These are phyloP conservation scores for Andrena fulva DNA, from an alignment of 2,888 invertebrate species.

Conservation along the genomic window DNA sequence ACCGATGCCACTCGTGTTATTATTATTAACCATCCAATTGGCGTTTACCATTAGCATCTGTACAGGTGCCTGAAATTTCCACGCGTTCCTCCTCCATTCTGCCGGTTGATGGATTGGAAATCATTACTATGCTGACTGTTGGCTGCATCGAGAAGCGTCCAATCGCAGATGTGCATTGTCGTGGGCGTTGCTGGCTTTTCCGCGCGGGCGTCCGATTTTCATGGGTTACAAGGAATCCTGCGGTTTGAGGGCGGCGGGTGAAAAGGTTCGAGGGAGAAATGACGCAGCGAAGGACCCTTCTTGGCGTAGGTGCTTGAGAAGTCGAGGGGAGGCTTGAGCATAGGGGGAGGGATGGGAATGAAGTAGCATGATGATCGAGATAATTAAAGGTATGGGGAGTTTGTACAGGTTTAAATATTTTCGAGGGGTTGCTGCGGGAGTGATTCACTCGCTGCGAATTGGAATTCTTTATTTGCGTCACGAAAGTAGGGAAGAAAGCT, in stretches of 20 bases:
- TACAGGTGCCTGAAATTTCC: constrained; percentile 28
- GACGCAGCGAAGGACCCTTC: constrained; percentile 55
- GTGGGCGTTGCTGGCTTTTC: neutral
- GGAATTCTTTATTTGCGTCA: neutral
- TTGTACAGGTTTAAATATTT: constrained; percentile 12
- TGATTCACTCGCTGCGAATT: neutral
- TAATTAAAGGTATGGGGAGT: constrained; percentile 21
- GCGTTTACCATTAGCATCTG: constrained; percentile 56
- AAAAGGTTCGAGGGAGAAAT: constrained; percentile 38
- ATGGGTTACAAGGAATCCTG: neutral
- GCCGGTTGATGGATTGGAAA: constrained; percentile 2
- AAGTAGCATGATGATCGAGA: constrained; percentile 32
- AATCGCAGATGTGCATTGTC: neutral
- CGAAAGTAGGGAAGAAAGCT: too few species aligned
- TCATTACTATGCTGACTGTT: neutral
- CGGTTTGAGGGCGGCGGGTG: constrained; percentile 24
- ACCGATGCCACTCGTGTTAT: constrained; percentile 36
- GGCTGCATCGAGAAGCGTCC: neutral
- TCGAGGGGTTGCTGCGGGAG: neutral
- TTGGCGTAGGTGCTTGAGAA: constrained; percentile 43
- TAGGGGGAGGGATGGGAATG: constrained; percentile 17
- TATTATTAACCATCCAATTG: constrained; percentile 72
- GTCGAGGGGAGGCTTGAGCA: constrained; percentile 31
- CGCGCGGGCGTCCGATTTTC: constrained; percentile 15
- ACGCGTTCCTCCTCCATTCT: neutral